Percentiles rank a stretch among this genome's conserved stretches.
Conservation (phyloP, 53 echinoderm and acorn worm species). For the Apostichopus leukothele region DNA sequence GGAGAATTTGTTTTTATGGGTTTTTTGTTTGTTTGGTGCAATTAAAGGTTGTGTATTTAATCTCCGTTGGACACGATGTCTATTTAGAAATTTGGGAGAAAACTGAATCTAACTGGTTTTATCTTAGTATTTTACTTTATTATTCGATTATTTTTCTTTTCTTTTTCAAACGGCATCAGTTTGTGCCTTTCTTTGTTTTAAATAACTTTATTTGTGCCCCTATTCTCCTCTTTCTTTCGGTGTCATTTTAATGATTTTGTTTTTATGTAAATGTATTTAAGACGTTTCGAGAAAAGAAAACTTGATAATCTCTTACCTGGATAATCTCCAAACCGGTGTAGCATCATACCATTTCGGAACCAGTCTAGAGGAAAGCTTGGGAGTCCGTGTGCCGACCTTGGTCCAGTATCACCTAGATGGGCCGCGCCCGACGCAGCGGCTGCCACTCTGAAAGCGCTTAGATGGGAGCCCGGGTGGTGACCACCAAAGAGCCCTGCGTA, state of each 20-base stretch:
- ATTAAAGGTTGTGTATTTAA: no score
- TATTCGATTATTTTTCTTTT: background rate
- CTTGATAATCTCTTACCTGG: conserved; percentile 51
- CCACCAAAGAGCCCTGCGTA: conserved; percentile 83
- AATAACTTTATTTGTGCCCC: no score
- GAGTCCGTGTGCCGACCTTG: conserved; percentile 63
- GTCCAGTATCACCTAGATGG: conserved; percentile 68
- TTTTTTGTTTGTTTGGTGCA: no score
- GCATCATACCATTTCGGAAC: conserved; percentile 89
- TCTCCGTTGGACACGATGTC: no score
- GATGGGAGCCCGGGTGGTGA: conserved; percentile 73
- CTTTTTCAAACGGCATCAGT: background rate
- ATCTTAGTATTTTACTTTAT: background rate
- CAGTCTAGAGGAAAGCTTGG: conserved; percentile 80
- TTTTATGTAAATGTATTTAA: no score
- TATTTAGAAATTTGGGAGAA: no score
- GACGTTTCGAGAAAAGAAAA: no score
- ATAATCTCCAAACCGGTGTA: conserved; percentile 90
- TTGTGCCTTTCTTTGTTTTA: no score
- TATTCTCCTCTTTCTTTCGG: no score
- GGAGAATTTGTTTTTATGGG: no score
- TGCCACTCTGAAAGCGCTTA: conserved; percentile 88
- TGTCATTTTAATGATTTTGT: no score
- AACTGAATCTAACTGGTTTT: no score
- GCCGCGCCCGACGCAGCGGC: conserved; percentile 67